Percentiles rank a stretch among this genome's conserved stretches.
Conservation (phyloP, 2,888 invertebrate genomes). For the Flexamia atlantica region DNA sequence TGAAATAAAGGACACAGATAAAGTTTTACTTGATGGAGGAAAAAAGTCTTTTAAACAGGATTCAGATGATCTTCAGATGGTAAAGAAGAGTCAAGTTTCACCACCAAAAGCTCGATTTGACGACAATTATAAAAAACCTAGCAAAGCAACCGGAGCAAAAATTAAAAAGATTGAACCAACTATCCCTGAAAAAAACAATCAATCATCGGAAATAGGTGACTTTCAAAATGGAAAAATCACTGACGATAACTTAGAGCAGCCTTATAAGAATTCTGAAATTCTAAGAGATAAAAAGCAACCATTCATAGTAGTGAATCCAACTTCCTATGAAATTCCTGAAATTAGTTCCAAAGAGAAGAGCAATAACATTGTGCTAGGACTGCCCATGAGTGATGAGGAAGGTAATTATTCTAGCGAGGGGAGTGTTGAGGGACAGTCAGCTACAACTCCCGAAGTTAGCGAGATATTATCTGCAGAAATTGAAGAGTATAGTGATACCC, state of each 20-base stretch:
- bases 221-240: not conserved
- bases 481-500: not conserved
- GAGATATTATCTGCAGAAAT: not conserved
- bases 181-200: not conserved
- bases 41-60: not conserved
- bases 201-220: not conserved
- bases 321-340: not conserved
- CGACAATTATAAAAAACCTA: not conserved
- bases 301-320: too few species aligned
- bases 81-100: not conserved
- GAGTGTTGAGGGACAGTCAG: not conserved
- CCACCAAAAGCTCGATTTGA: not conserved
- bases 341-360: not conserved
- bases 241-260: not conserved
- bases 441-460: not conserved
- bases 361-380: not conserved
- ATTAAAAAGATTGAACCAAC: not conserved
- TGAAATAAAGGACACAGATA: not conserved
- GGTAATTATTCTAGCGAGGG: not conserved
- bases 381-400: not conserved
- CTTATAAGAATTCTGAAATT: not conserved
- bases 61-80: not conserved
- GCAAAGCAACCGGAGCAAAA: not conserved
- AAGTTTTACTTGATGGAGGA: not conserved
- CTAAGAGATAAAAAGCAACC: not conserved